These are phyloP conservation scores for Megalurothrips usitatus DNA, from an alignment of 2,888 invertebrate genomes.

Conservation along the genomic window DNA sequence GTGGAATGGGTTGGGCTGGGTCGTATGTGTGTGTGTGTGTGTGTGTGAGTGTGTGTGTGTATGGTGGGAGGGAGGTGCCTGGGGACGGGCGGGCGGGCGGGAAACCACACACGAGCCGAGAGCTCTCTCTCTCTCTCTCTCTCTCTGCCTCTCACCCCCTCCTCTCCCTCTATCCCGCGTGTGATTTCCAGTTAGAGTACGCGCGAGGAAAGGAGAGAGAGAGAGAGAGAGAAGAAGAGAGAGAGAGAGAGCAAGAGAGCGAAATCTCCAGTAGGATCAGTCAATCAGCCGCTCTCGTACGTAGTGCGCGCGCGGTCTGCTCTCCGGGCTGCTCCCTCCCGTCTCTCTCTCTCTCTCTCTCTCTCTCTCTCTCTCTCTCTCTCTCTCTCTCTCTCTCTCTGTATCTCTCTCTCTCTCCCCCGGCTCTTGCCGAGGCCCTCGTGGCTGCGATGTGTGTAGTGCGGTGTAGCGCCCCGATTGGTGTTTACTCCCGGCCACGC, in stretches of 20 bases:
- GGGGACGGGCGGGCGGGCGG: background rate
- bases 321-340: too few species aligned
- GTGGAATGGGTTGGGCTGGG: background rate
- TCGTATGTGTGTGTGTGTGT: background rate
- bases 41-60: background rate
- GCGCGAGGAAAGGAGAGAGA: background rate
- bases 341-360: too few species aligned
- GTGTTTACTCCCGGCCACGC: too few species aligned
- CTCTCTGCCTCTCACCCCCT: background rate
- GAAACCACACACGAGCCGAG: too few species aligned
- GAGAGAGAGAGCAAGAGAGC: background rate
- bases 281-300: too few species aligned
- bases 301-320: background rate
- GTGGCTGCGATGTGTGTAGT: too few species aligned
- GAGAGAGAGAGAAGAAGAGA: slow-evolving; percentile 1
- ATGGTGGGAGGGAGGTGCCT: background rate
- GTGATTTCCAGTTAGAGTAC: background rate
- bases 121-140: background rate
- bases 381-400: too few species aligned
- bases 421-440: background rate
- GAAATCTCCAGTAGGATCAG: too few species aligned
- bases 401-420: too few species aligned
- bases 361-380: too few species aligned
- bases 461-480: too few species aligned
- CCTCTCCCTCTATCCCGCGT: too few species aligned